Conservation (phyloP, 2,797 vertebrate species). For the Oreochromis grahami region DNA sequence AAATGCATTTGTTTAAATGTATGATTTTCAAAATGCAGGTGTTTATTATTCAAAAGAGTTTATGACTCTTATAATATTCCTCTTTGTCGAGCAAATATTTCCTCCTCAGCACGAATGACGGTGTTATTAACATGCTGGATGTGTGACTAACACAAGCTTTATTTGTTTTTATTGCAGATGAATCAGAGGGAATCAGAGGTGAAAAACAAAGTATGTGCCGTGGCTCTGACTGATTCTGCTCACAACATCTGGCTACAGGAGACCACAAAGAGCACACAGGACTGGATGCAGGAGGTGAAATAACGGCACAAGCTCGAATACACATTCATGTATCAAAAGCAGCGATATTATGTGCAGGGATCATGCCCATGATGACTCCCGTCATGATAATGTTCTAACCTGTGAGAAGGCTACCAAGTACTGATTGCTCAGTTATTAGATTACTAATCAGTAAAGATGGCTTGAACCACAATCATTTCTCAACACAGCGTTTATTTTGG, state of each 20-base stretch:
- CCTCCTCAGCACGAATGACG: not conserved
- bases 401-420: not conserved
- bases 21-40: not conserved
- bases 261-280: constrained; percentile 88
- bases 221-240: constrained; percentile 95
- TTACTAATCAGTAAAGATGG: not conserved
- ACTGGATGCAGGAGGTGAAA: constrained; percentile 96
- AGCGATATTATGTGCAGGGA: not conserved
- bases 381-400: not conserved
- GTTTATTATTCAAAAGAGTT: not conserved
- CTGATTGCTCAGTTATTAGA: not conserved
- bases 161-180: constrained; percentile 80
- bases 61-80: not conserved
- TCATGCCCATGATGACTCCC: not conserved
- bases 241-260: constrained; percentile 98
- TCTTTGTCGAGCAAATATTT: not conserved
- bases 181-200: constrained; percentile 92
- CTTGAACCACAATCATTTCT: not conserved
- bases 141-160: constrained; percentile 7
- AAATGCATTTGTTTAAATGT: not conserved
- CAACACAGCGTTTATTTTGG: not conserved
- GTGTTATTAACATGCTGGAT: not conserved
- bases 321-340: not conserved
- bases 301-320: not conserved
- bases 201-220: constrained; percentile 89